Conservation (phyloP, 2,888 invertebrate species). For the Leptogaster cylindrica region DNA sequence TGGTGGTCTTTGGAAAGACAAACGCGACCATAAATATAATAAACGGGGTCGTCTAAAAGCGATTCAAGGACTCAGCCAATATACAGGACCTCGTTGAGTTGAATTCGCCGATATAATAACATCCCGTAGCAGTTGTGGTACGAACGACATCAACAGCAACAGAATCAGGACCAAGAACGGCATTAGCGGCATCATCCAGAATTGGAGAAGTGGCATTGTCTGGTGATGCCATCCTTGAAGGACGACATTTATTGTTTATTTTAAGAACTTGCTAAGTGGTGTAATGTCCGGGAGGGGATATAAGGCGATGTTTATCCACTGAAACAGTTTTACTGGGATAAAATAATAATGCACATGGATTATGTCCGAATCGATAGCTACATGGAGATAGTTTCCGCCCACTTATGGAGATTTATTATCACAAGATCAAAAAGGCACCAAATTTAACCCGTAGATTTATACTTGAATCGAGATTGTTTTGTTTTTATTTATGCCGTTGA, state of each 20-base stretch:
- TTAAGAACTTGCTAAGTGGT: constrained; percentile 41
- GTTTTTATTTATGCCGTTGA: no score
- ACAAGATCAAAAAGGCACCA: no score
- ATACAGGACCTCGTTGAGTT: constrained; percentile 9
- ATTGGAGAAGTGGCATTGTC: constrained; percentile 4
- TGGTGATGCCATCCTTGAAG: constrained; percentile 23
- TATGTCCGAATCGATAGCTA: constrained; percentile 25
- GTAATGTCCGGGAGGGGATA: constrained; percentile 37
- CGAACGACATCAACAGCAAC: neutral
- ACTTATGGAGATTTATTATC: no score
- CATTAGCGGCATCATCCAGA: no score
- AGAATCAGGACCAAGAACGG: neutral
- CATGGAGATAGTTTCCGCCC: constrained; percentile 1
- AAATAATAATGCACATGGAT: constrained; percentile 35
- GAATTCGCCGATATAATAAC: constrained; percentile 27
- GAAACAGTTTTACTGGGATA: constrained; percentile 21
- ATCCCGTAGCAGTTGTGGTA: constrained; percentile 4
- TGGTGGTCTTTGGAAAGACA: constrained; percentile 42
- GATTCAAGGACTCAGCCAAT: constrained; percentile 32
- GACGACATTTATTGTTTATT: constrained; percentile 41
- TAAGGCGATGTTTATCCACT: constrained; percentile 25
- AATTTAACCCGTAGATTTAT: no score
- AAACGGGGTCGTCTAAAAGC: constrained; percentile 44
- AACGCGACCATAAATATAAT: constrained; percentile 44
- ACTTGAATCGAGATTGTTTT: no score